Evolutionary conservation across 2,888 invertebrate genomes (phyloP).

Genomic region (Mongoloraphidia duomilia): DNA sequence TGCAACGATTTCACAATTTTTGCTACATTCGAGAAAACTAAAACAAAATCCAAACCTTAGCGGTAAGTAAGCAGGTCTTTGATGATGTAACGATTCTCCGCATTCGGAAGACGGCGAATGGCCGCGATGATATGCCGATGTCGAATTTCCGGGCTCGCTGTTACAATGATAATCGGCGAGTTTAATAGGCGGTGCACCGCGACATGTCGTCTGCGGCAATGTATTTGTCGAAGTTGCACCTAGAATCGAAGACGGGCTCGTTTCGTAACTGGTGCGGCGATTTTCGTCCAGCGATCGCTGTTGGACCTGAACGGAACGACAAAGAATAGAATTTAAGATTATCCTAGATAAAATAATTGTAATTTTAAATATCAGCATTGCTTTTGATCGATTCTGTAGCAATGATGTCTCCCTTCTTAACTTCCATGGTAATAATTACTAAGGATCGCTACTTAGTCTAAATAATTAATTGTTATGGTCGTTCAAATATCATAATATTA

Average conservation of each 20-base stretch:
- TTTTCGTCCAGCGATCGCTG: slow-evolving; percentile 39
- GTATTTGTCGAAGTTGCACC: slow-evolving; percentile 12
- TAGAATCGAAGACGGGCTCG: slow-evolving; percentile 1
- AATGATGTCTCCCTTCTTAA: no score
- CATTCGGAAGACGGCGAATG: slow-evolving; percentile 11
- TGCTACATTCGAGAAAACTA: slow-evolving; percentile 16
- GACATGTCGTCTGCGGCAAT: slow-evolving; percentile 21
- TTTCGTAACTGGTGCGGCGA: slow-evolving; percentile 27
- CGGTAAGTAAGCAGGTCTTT: slow-evolving; percentile 27
- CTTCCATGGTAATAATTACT: no score
- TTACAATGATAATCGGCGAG: slow-evolving; percentile 37
- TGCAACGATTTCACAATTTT: no score
- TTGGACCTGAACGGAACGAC: slow-evolving; percentile 27
- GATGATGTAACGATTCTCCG: slow-evolving; percentile 9
- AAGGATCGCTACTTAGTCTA: no score
- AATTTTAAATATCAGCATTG: no score
- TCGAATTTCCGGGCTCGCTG: slow-evolving; percentile 24
- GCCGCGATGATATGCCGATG: slow-evolving; percentile 12
- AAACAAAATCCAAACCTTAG: slow-evolving; percentile 10
- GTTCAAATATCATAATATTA: no score
- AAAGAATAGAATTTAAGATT: no score
- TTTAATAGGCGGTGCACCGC: slow-evolving; percentile 31
- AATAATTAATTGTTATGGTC: no score
- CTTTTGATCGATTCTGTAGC: no score
- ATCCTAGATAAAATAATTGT: no score